These are phyloP conservation scores for Diachrysia chrysitis DNA, from an alignment of 2,888 invertebrate genomes.

Conservation along the genomic window DNA sequence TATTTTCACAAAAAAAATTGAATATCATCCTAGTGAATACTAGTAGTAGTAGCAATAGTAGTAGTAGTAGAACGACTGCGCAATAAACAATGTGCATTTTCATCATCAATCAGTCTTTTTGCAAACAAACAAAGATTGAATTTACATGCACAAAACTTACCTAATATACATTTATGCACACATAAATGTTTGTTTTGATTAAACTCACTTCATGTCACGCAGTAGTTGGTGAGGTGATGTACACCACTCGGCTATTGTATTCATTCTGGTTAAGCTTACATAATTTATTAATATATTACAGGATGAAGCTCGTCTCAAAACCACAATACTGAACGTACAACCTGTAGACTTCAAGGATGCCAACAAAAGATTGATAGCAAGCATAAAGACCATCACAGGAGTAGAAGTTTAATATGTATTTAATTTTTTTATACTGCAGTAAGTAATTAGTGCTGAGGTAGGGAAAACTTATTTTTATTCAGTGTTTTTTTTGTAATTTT, in stretches of 20 bases:
- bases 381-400: constrained; percentile 91
- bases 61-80: no score
- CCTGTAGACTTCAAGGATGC: constrained; percentile 94
- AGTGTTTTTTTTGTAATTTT: no score
- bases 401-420: constrained; percentile 80
- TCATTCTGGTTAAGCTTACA: constrained; percentile 3
- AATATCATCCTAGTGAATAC: no score
- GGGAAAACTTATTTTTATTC: background rate
- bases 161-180: no score
- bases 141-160: no score
- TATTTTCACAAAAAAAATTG: no score
- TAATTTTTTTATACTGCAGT: background rate
- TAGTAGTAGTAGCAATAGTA: no score
- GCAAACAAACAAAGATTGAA: no score
- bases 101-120: no score
- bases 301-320: constrained; percentile 95
- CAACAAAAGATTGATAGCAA: constrained; percentile 91
- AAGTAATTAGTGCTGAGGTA: background rate
- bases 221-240: background rate
- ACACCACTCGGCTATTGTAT: background rate
- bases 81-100: no score
- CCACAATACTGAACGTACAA: constrained; percentile 91
- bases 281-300: constrained; percentile 75
- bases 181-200: no score
- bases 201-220: no score